Evolutionary conservation across 2,888 invertebrate genomes (phyloP).

Genomic region (Amorpha juglandis): DNA sequence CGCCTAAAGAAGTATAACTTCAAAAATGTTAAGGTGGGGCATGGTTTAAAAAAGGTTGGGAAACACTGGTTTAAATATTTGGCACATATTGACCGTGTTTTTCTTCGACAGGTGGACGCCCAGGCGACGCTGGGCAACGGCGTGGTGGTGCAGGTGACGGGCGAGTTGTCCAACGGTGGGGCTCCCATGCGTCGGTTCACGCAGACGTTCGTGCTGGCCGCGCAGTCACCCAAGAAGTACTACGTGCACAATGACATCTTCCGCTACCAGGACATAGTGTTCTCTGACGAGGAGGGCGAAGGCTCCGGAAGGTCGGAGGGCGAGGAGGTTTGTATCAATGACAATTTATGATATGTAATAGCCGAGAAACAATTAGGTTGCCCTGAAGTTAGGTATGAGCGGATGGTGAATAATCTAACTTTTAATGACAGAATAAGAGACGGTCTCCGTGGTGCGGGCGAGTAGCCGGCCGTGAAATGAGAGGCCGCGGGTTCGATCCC

Average conservation of each 20-base stretch:
- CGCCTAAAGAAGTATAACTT: too few relatives aligned
- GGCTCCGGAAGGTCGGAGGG: constrained; percentile 85
- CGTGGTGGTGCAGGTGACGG: constrained; percentile 98
- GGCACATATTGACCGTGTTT: neutral
- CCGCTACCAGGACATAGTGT: constrained; percentile 92
- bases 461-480: too few relatives aligned
- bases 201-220: constrained; percentile 97
- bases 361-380: too few relatives aligned
- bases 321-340: constrained; percentile 71
- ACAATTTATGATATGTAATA: too few relatives aligned
- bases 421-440: too few relatives aligned
- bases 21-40: too few relatives aligned
- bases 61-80: too few relatives aligned
- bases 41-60: too few relatives aligned
- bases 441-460: too few relatives aligned
- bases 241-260: constrained; percentile 99
- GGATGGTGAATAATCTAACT: too few relatives aligned
- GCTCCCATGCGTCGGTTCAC: constrained; percentile 99
- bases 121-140: constrained; percentile 97
- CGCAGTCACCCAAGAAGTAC: constrained; percentile 98
- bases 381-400: too few relatives aligned
- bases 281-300: constrained; percentile 84
- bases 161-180: constrained; percentile 97
- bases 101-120: constrained; percentile 89
- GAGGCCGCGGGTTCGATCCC: too few relatives aligned